Base-by-base conservation (phyloP, 2,113 vertebrate genomes). In the Trochalopteron elliotii region DNA sequence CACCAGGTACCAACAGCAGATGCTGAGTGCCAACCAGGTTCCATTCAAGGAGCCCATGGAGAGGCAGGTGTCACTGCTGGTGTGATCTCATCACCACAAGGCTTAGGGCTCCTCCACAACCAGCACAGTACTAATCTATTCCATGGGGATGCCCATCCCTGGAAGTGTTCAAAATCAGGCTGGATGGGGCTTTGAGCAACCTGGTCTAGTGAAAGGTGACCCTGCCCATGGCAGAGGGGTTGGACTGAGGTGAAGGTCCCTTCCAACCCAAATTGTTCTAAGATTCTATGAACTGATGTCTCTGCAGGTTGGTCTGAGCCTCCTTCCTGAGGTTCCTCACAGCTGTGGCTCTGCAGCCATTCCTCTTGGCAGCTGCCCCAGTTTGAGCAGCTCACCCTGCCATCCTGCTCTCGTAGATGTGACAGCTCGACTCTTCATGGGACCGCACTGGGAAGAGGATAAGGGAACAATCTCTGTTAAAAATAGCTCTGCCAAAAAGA, bases 401-500 rank as follows among this genome's bases (percentile, higher is more conserved):
- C 80, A 53, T 59, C 56, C 89, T 25, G 47, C 89, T 92, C 68
- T 56, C 9, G 2, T 22, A 47, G 79, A 88, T 40, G 67, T 63
- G 61, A 75, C 90, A 77, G 84, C 76, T 91, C 6, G 0, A 40
- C 47, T 86, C 85, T 78, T 56, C 42, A 19, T 12, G 81, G 92
- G 77, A 87, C 56, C 0, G 3, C 81, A 57, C 64, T 4, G 9
- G 69, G 55, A 83, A 81, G 81, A 3, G 6, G 72, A 15, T 35
- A 87, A 61, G 28, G 90, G 64, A 93, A 94, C 2, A 5, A 61
- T 15, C 31, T 77, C 68, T 2, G 6, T 12, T 84, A 87, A 96
- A 96, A 87, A 91, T 40, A 95, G 78, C 56, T 55, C 81, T 59
- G 93, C 84, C 74, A 82, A 77, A 81, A 94, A 67, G 74, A 59